phyloP scores from a whole-genome alignment of 2,113 vertebrate genomes.

The Aleadryas rufinucha region DNA sequence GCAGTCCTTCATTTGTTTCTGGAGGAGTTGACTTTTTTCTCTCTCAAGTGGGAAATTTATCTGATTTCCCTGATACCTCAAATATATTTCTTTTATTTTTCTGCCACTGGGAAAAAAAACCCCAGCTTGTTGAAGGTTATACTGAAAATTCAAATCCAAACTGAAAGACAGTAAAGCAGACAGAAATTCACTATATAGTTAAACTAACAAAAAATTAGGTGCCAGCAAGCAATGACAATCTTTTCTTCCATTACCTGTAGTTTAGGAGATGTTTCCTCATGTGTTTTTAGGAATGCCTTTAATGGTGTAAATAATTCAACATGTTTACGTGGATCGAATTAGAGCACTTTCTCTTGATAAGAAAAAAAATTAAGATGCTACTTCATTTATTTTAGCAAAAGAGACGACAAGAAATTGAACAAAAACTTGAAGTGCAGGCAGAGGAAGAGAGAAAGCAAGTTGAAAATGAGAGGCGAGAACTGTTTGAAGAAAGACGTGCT shows the following conservation, averaged over 20 bases:
- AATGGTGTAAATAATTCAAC: neutral
- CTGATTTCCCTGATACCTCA: neutral
- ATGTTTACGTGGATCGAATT: neutral
- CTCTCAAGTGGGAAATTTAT: neutral
- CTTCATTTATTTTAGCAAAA: slow-evolving; percentile 82
- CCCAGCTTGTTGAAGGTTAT: neutral
- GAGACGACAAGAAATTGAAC: slow-evolving; percentile 93
- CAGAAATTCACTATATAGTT: neutral
- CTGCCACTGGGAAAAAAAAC: accelerated
- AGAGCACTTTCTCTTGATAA: neutral
- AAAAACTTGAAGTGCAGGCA: slow-evolving; percentile 97
- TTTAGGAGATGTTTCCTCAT: neutral
- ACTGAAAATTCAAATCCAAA: neutral
- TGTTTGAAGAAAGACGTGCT: slow-evolving; percentile 96
- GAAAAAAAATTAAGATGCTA: neutral
- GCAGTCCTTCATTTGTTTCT: neutral
- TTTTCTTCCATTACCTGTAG: neutral
- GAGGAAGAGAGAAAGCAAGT: slow-evolving; percentile 94
- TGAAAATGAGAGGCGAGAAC: slow-evolving; percentile 91
- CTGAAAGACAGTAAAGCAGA: neutral
- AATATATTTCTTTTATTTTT: neutral
- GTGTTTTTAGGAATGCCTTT: neutral
- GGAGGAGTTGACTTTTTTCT: neutral
- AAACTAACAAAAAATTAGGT: neutral
- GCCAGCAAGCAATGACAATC: neutral